These are phyloP conservation scores for Orthonevra nobilis DNA, from an alignment of 2,888 invertebrate genomes.

Conservation along the genomic window DNA sequence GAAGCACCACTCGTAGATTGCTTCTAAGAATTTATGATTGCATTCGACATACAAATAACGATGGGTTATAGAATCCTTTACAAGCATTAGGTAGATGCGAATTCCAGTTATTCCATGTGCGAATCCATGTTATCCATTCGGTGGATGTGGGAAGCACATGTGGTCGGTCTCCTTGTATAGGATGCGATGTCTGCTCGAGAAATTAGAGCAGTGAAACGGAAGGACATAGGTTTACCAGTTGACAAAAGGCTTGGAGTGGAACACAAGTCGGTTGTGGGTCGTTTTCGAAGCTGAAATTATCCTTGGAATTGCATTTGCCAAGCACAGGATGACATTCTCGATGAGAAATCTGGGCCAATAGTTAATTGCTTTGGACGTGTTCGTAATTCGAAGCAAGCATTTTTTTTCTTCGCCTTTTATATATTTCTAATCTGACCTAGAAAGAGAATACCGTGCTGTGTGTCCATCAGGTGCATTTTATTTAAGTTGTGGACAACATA, in stretches of 20 bases:
- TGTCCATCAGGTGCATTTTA: no score
- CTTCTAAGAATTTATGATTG: constrained; percentile 19
- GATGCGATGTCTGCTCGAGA: constrained; percentile 8
- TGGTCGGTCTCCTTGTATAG: no score
- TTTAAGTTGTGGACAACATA: no score
- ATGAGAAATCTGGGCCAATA: constrained; percentile 11
- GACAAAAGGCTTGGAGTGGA: constrained; percentile 15
- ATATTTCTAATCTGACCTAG: no score
- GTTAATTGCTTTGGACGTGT: constrained; percentile 9
- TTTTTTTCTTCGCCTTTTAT: no score
- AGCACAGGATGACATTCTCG: neutral
- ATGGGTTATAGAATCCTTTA: constrained; percentile 21
- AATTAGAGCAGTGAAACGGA: constrained; percentile 27
- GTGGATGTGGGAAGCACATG: neutral
- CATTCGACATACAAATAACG: constrained; percentile 21
- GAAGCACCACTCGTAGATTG: no score
- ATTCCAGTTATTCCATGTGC: neutral
- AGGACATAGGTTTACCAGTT: constrained; percentile 29
- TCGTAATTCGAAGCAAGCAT: neutral
- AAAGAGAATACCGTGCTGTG: no score
- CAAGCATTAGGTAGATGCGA: neutral
- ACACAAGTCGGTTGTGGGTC: constrained; percentile 2
- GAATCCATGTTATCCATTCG: neutral
- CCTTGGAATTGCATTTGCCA: neutral
- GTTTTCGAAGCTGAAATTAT: constrained; percentile 25